Evolutionary conservation across 2,888 invertebrate genomes (phyloP).

Genomic region (Lumbricus terrestris): DNA sequence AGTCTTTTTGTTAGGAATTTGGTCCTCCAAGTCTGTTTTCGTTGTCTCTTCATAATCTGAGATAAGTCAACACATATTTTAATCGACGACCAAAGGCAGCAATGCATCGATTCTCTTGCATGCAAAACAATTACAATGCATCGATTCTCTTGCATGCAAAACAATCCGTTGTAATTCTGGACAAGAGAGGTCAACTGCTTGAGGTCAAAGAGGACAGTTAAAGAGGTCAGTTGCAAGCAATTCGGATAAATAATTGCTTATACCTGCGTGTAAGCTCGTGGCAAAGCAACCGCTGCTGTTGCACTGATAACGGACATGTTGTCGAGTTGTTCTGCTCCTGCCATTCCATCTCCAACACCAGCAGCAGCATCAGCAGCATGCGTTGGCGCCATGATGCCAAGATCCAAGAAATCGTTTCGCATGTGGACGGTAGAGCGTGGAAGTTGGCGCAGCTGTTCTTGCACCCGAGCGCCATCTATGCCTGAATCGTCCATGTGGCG

Average conservation of each 20-base stretch:
- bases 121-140: neutral
- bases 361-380: constrained; percentile 26
- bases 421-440: constrained; percentile 43
- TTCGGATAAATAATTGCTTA: neutral
- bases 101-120: no score
- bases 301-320: constrained; percentile 54
- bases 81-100: neutral
- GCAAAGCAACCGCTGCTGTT: constrained; percentile 52
- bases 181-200: neutral
- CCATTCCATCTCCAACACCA: constrained; percentile 18
- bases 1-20: neutral
- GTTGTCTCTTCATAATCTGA: no score
- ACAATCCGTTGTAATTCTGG: neutral
- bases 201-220: neutral
- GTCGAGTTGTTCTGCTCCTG: constrained; percentile 45
- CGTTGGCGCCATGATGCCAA: constrained; percentile 45
- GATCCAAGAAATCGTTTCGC: constrained; percentile 54
- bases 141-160: neutral
- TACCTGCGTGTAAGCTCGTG: constrained; percentile 40
- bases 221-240: neutral
- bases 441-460: constrained; percentile 47
- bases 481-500: constrained; percentile 43
- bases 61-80: neutral
- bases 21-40: neutral
- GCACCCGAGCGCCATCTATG: constrained; percentile 49